Evolutionary conservation across 2,797 vertebrate species (phyloP).

Genomic region (Nannoperca australis): DNA sequence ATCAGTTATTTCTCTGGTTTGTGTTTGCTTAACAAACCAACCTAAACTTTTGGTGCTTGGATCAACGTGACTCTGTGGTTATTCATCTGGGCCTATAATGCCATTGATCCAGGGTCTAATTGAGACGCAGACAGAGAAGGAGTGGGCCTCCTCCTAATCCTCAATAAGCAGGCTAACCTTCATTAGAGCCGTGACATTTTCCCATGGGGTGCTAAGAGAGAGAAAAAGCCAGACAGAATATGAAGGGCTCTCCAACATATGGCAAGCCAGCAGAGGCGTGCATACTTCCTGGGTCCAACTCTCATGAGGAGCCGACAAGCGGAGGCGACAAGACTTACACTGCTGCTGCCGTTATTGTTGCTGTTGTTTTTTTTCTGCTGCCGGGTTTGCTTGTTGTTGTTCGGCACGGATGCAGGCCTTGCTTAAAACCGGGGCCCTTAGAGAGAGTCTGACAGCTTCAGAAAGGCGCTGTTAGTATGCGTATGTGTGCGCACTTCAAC

Average conservation of each 20-base stretch:
- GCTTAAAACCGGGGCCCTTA: slow-evolving; percentile 27
- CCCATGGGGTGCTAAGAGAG: slow-evolving; percentile 57
- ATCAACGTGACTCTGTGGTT: slow-evolving; percentile 44
- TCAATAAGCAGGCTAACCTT: slow-evolving; percentile 77
- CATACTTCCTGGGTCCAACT: slow-evolving; percentile 34
- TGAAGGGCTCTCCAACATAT: slow-evolving; percentile 58
- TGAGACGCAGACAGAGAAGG: slow-evolving; percentile 66
- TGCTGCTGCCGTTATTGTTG: slow-evolving; percentile 9
- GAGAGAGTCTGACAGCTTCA: slow-evolving; percentile 49
- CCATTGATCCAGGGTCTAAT: slow-evolving; percentile 75
- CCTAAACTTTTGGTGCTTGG: slow-evolving; percentile 10
- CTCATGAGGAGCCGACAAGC: slow-evolving; percentile 42
- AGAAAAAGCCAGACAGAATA: slow-evolving; percentile 49
- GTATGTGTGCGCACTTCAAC: background rate
- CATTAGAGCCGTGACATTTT: slow-evolving; percentile 77
- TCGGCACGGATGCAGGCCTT: slow-evolving; percentile 16
- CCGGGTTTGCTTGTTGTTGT: slow-evolving; percentile 30
- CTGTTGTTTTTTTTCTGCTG: slow-evolving; percentile 41
- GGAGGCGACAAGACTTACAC: slow-evolving; percentile 2
- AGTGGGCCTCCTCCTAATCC: slow-evolving; percentile 69
- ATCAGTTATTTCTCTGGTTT: background rate
- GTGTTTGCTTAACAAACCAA: slow-evolving; percentile 15
- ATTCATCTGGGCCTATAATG: slow-evolving; percentile 52
- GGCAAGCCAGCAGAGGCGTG: slow-evolving; percentile 41
- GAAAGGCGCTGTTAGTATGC: slow-evolving; percentile 39